Base-by-base conservation (phyloP, 2,888 invertebrate species). In the Stegana nigrithorax region DNA sequence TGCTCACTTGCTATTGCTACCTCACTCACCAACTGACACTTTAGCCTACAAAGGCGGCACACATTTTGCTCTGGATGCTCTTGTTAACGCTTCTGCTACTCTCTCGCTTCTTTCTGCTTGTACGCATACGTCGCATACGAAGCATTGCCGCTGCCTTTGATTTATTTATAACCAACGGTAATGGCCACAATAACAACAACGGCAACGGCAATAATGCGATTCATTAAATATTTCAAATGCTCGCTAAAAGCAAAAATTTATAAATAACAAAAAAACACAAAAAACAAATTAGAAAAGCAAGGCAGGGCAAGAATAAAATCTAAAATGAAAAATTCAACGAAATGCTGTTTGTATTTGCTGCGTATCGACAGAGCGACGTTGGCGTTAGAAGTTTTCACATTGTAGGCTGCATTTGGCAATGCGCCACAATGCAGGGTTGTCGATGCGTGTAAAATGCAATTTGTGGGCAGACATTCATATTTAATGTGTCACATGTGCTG, bases 81-180 rank as follows among this genome's bases (percentile, higher is more conserved):
- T 23, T 45, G 19, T 19, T 21, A 44, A 44, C 17, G 19, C 44
- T n/a, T 53, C 32, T 50, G 12, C 17, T 1, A 4, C n/a, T 32
- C 19, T 26, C 53, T 32, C 53, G 3, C 29, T 29, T 21, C 26
- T 36, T 3, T 36, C 10, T n/a, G n/a, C n/a, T n/a, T n/a, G n/a
- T n/a, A n/a, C n/a, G 17, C 25, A 25, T 4, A 36, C 36, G 36
- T 19, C 14, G 53, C 32, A 32, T 36, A 8, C 53, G 27, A 12
- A 12, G 21, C n/a, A 6, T 42, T 42, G 42, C 6, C 42, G 17
- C n/a, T n/a, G 12, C 12, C n/a, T 12, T 47, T 55, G 53, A 55
- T 55, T 55, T 55, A 55, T 55, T 55, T 55, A 19, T 55, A 55
- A 55, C 32, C n/a, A n/a, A n/a, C 42, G 42, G 14, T 14, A 42